phyloP scores from a whole-genome alignment of 2,113 vertebrate species.

The Xenopus laevis region DNA sequence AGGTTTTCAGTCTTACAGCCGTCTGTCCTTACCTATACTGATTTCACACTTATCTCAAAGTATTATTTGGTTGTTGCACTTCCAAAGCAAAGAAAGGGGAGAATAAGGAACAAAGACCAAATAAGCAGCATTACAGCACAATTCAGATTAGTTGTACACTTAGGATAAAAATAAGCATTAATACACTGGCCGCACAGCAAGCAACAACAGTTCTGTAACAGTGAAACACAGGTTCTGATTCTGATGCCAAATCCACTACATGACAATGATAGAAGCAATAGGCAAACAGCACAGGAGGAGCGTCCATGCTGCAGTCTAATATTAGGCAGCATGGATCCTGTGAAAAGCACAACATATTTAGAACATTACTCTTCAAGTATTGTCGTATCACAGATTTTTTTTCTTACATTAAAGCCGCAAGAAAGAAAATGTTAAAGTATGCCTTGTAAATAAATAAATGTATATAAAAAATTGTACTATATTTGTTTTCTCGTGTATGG shows the following conservation, averaged over 20 bases:
- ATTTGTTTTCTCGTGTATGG: conserved; percentile 50
- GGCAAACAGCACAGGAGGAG: conserved; percentile 62
- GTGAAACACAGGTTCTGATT: conserved; percentile 67
- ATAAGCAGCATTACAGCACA: conserved; percentile 59
- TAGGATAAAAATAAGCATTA: conserved; percentile 63
- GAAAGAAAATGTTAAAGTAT: conserved; percentile 32
- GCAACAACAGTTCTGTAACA: conserved; percentile 70
- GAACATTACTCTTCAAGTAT: conserved; percentile 63
- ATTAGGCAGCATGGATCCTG: conserved; percentile 56
- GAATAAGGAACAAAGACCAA: conserved; percentile 39
- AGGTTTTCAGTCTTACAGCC: conserved; percentile 64
- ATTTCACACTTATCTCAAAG: conserved; percentile 57
- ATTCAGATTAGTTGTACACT: conserved; percentile 49
- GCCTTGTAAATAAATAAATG: conserved; percentile 44
- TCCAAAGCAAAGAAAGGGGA: conserved; percentile 58
- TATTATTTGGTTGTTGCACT: conserved; percentile 60
- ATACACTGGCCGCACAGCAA: conserved; percentile 65
- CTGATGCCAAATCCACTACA: conserved; percentile 64
- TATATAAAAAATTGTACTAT: conserved; percentile 53
- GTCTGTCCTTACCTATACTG: conserved; percentile 27
- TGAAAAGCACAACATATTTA: conserved; percentile 58
- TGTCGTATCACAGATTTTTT: conserved; percentile 40
- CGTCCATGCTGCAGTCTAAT: conserved; percentile 62
- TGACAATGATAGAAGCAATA: conserved; percentile 64
- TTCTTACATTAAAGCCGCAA: conserved; percentile 12